Evolutionary conservation across 1,140 invertebrate genomes (phyloP), one percentile per base, ranked within the genome.

Genomic region (Drosophila busckii): DNA sequence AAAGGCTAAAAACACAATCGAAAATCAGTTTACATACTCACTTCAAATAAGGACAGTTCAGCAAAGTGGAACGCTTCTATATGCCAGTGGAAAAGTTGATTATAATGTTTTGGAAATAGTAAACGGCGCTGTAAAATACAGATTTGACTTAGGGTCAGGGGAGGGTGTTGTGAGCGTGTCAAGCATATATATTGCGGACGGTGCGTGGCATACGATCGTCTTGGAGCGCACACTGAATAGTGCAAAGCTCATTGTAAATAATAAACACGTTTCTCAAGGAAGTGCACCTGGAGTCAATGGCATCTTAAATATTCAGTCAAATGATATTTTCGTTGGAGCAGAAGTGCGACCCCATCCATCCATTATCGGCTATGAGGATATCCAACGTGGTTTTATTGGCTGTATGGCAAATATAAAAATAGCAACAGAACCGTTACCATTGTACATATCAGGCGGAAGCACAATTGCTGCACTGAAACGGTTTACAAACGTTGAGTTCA

Each of bases 111-210:
- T 98, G 22, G 96, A 98, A 89, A 92, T 95, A 19, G 91, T 92
- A 1, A 93, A 95, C 82, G 96, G 96, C 0, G 90, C 91, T 12
- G 90, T 96, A 2, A 95, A 96, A 75, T 98, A 96, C 80, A 91
- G 94, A 55, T 96, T 97, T 89, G 94, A 98, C 84, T 91, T 97
- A 45, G 96, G 96, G 3, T 95, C 94, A 67, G 96, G 96, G n/a
- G 94, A 95, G 86, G 96, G 95, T n/a, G 75, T 93, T 4, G 92
- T 96, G 1, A 89, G 92, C 28, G 93, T 97, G 2, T 92, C 92
- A 1, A 92, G 92, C 28, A 86, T 92, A 1, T 91, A 91, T 62
- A 91, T 97, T 17, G 93, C 93, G 23, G 96, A 98, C 88, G 96
- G 96, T 1, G 90, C 91, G 58, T 98, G 97, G 97, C 97, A 98